phyloP scores from a whole-genome alignment of 2,888 invertebrate species.

The Amiota minor region DNA sequence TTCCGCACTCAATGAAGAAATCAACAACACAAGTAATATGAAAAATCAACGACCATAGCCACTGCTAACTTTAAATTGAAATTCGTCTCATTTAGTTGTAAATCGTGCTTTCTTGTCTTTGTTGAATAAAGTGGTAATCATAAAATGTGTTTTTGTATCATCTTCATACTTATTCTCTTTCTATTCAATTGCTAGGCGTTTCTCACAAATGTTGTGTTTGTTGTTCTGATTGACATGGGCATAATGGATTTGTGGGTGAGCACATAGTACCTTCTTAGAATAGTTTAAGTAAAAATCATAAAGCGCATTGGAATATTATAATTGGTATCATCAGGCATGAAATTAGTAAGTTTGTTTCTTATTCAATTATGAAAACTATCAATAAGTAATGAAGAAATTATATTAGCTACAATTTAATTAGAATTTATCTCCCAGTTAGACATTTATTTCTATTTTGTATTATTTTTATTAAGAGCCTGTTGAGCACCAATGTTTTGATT shows the following conservation, averaged over 20 bases:
- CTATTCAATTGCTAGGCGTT: neutral
- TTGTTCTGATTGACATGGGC: neutral
- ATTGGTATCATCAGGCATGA: no score
- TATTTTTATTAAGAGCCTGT: no score
- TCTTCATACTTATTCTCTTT: conserved; percentile 36
- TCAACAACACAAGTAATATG: conserved; percentile 6
- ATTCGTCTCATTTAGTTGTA: neutral
- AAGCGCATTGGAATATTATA: no score
- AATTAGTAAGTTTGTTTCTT: no score
- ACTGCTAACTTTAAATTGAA: neutral
- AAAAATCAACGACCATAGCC: conserved; percentile 13
- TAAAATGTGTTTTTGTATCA: conserved; percentile 55
- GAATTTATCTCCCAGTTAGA: no score
- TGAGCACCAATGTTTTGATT: no score
- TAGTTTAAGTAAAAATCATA: no score
- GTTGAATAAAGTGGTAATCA: conserved; percentile 54
- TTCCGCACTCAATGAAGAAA: conserved; percentile 19
- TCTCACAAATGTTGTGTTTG: neutral
- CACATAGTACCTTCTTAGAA: no score
- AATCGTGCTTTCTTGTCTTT: conserved; percentile 40
- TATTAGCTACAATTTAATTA: no score
- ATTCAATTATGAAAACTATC: no score
- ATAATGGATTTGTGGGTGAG: conserved; percentile 2
- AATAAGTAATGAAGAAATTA: no score
- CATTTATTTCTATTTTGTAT: no score